A percentile compares a stretch with the other conserved stretches of the same genome.
Evolutionary conservation across 1,140 invertebrate species (phyloP).

Genomic region (Cherax quadricarinatus): DNA sequence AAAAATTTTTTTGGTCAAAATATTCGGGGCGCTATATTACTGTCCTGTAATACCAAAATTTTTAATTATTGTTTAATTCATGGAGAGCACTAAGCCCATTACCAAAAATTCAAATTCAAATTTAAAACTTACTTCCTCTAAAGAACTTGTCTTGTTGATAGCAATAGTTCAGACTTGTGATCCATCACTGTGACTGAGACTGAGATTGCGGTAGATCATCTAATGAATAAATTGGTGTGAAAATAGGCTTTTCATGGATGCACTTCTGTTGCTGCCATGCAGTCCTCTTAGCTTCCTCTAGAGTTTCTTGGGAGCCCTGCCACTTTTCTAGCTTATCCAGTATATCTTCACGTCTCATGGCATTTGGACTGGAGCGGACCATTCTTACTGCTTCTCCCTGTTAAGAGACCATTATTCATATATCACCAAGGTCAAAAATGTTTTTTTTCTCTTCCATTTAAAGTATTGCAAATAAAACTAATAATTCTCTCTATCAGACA

Average conservation of each 20-base stretch:
- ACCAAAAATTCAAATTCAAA: neutral
- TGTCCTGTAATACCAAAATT: too few species aligned
- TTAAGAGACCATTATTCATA: neutral
- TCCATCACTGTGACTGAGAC: neutral
- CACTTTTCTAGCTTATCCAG: slow-evolving; percentile 9
- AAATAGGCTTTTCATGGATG: slow-evolving; percentile 56
- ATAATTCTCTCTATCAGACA: too few species aligned
- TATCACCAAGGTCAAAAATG: neutral
- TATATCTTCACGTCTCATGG: slow-evolving; percentile 14
- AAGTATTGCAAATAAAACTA: neutral
- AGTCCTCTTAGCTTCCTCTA: neutral
- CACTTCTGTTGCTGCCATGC: slow-evolving; percentile 27
- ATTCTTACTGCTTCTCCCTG: slow-evolving; percentile 58
- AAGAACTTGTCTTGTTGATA: too few species aligned
- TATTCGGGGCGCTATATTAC: too few species aligned
- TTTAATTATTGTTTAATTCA: too few species aligned
- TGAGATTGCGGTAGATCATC: slow-evolving; percentile 51
- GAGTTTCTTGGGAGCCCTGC: neutral
- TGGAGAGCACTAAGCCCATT: too few species aligned
- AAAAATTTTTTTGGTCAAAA: too few species aligned
- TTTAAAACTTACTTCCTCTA: too few species aligned
- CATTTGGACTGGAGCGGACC: slow-evolving; percentile 23
- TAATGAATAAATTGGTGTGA: slow-evolving; percentile 49
- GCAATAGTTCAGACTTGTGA: neutral
- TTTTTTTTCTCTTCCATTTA: neutral